Percentiles rank a stretch among this genome's conserved stretches.
Evolutionary conservation across 1,140 invertebrate species (phyloP).

Genomic region (Leptinotarsa lineolata): DNA sequence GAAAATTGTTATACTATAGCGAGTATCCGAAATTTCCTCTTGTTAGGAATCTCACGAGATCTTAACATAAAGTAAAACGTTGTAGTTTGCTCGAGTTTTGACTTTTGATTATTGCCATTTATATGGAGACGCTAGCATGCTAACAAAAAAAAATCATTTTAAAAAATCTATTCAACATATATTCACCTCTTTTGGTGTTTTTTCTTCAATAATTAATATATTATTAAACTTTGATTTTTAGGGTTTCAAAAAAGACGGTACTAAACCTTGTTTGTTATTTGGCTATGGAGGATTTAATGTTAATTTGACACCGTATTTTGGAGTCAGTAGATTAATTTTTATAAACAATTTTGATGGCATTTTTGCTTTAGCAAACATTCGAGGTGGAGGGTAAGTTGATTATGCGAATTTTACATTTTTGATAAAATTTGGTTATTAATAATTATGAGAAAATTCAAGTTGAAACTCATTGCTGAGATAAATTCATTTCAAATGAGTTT

Average conservation of each 20-base stretch:
- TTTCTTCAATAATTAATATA: no score
- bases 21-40: no score
- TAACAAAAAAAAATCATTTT: no score
- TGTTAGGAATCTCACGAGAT: no score
- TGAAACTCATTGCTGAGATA: neutral
- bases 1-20: no score
- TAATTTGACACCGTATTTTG: constrained; percentile 84
- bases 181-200: no score
- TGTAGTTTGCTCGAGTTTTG: no score
- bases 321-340: constrained; percentile 82
- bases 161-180: no score
- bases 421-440: neutral
- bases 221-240: constrained; percentile 46
- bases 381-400: constrained; percentile 86
- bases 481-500: neutral
- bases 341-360: constrained; percentile 89
- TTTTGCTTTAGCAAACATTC: constrained; percentile 89
- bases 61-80: no score
- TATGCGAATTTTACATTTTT: neutral
- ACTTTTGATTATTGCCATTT: no score
- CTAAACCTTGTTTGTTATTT: constrained; percentile 83
- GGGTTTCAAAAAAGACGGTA: constrained; percentile 68
- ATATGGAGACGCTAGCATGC: no score
- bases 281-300: constrained; percentile 98
- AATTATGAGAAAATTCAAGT: no score